Conservation (phyloP, 2,797 vertebrate genomes). For the Clarias pachynema region DNA sequence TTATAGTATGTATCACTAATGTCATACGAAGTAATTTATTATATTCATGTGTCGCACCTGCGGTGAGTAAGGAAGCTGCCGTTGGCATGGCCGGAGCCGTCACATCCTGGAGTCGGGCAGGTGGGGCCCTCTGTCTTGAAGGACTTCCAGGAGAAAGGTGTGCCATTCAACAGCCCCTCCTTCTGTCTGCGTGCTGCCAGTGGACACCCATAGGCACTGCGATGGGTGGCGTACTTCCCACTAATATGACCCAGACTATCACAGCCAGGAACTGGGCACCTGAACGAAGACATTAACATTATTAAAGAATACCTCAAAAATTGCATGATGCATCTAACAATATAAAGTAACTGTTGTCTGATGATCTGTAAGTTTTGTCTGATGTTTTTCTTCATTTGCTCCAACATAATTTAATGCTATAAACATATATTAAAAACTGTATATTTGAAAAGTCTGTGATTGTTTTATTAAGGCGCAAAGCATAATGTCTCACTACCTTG, state of each 20-base stretch:
- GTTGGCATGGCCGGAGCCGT: conserved; percentile 94
- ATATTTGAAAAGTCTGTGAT: not conserved
- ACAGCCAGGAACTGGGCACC: conserved; percentile 96
- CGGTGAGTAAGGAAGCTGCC: conserved; percentile 98
- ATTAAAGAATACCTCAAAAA: not conserved
- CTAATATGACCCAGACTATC: conserved; percentile 98
- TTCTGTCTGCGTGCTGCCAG: conserved; percentile 94
- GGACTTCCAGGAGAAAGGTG: conserved; percentile 94
- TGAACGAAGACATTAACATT: conserved; percentile 58
- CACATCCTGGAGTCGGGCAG: conserved; percentile 94
- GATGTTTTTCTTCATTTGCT: not conserved
- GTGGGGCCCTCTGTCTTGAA: conserved; percentile 92
- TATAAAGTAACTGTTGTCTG: not conserved
- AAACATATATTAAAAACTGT: not conserved
- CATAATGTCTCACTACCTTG: not conserved
- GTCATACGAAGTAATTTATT: not conserved
- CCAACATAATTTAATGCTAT: not conserved
- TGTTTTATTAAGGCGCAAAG: not conserved
- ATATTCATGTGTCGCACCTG: conserved; percentile 75
- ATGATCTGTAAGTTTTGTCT: no score
- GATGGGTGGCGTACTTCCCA: conserved; percentile 96
- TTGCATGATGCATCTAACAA: not conserved
- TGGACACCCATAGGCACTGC: conserved; percentile 94
- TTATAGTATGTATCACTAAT: not conserved
- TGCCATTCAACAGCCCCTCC: conserved; percentile 91